These are phyloP conservation scores for Cryptocheilus praepositus DNA, from an alignment of 2,888 invertebrate genomes.

Conservation along the genomic window DNA sequence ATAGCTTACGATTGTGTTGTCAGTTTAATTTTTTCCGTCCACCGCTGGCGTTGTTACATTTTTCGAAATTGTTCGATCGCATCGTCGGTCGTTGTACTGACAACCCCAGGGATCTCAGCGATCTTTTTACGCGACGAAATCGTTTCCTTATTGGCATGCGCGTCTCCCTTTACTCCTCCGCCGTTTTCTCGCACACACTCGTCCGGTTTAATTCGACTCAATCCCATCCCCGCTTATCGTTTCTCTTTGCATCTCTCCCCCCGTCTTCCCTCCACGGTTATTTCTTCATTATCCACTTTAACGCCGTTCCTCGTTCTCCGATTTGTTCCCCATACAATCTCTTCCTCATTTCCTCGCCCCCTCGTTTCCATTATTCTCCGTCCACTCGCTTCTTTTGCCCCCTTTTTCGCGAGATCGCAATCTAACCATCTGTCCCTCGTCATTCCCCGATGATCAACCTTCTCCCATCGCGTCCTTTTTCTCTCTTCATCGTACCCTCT, in stretches of 20 bases:
- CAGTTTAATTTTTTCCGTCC: no score
- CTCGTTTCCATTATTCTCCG: background rate
- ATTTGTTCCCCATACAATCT: background rate
- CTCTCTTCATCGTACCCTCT: background rate
- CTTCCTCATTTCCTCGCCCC: background rate
- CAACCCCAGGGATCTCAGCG: background rate
- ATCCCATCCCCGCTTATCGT: no score
- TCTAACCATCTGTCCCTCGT: no score
- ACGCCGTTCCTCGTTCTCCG: background rate
- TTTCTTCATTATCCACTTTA: slow-evolving; percentile 5
- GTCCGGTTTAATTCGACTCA: no score
- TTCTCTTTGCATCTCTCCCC: background rate
- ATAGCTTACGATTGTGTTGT: no score
- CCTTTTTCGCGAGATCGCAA: background rate
- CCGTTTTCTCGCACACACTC: no score
- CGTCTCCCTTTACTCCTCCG: no score
- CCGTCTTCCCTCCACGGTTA: background rate
- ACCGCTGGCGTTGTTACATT: no score
- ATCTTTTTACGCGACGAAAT: background rate
- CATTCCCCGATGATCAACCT: no score
- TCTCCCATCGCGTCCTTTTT: background rate
- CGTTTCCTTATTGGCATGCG: no score
- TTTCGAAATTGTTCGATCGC: background rate
- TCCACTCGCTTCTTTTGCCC: background rate
- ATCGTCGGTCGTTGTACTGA: no score